Base-by-base conservation (phyloP, 2,888 invertebrate species). In the Nemotelus nigrinus region DNA sequence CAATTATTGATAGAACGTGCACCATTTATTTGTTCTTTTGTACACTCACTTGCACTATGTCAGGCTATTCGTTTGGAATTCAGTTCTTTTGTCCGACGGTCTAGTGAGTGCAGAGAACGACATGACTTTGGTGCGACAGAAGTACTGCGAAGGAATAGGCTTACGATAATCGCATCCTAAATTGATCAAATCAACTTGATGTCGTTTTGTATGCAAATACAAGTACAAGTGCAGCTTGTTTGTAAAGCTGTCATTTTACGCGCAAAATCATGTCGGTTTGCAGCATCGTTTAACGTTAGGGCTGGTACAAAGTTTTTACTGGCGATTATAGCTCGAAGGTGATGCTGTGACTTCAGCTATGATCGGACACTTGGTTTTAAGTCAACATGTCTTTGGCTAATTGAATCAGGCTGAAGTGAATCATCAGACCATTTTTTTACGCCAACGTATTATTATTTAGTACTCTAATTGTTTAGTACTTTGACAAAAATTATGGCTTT, bases 211-310 rank as follows among this genome's bases (percentile, higher is more conserved):
- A 74, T 74, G 74, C 74, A 74, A 74, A 74, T 74, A 39, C 74
- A 39, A 63, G 74, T 50, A 74, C 72, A 57, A 70, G 72, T 72
- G 58, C 72, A 72, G 72, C 57, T 74, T 50, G 74, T 74, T 74
- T 74, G 74, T 74, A 74, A 74, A 74, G 74, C 48, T 74, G 74
- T 74, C 74, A 74, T 63, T 60, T 74, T 60, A 48, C 74, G 63
- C 74, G 74, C 74, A 63, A 60, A 74, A 74, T 60, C 60, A 63
- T 74, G 74, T 63, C 74, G 50, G 39, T 8, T 50, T 2, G 8
- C 47, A 7, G 47, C 6, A 4, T 10, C 8, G 45, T 48, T 4
- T 7, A 44, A 8, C 45, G 2, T 10, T 58, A 57, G 72, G 60
- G 60, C 3, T 60, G 60, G 74, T 25, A 25, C 25, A 25, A 25